These are phyloP conservation scores for Ips typographus DNA, from an alignment of 1,140 invertebrate species.

Conservation along the genomic window DNA sequence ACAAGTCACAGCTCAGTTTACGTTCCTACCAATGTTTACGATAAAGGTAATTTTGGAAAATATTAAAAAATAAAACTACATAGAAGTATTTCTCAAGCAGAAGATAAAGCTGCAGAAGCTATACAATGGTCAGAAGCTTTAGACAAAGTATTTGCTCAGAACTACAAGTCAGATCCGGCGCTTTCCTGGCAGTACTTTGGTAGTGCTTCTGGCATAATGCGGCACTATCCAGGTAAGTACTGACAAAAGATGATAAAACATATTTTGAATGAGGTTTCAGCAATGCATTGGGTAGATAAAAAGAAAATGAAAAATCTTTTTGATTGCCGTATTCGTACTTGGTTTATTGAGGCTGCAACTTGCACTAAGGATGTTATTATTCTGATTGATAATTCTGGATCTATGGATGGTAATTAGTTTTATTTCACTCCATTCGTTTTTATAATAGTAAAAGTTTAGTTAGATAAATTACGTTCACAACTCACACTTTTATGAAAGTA, in stretches of 20 bases:
- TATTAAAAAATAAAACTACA: slow-evolving; percentile 8
- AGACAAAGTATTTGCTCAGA: slow-evolving; percentile 81
- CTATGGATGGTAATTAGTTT: slow-evolving; percentile 80
- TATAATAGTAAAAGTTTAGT: too few species aligned
- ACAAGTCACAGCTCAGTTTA: slow-evolving; percentile 84
- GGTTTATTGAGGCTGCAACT: slow-evolving; percentile 97
- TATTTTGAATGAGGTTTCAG: slow-evolving; percentile 29
- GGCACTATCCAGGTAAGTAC: slow-evolving; percentile 76
- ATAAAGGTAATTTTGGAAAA: slow-evolving; percentile 61
- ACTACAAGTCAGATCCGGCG: slow-evolving; percentile 85
- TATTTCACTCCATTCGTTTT: not conserved
- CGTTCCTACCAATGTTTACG: slow-evolving; percentile 92
- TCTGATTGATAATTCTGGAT: slow-evolving; percentile 93
- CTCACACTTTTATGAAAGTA: too few species aligned
- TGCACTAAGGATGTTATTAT: slow-evolving; percentile 98
- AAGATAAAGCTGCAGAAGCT: slow-evolving; percentile 65
- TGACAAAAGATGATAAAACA: not conserved
- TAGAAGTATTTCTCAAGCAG: slow-evolving; percentile 43
- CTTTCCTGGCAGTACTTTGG: slow-evolving; percentile 97
- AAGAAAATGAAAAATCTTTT: slow-evolving; percentile 65
- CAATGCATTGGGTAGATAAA: slow-evolving; percentile 57
- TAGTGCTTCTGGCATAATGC: slow-evolving; percentile 85
- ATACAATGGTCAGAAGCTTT: slow-evolving; percentile 86
- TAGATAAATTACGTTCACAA: too few species aligned
- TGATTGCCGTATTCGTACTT: slow-evolving; percentile 83